phyloP scores from a whole-genome alignment of 2,888 invertebrate genomes.

The Caenorhabditis angaria region DNA sequence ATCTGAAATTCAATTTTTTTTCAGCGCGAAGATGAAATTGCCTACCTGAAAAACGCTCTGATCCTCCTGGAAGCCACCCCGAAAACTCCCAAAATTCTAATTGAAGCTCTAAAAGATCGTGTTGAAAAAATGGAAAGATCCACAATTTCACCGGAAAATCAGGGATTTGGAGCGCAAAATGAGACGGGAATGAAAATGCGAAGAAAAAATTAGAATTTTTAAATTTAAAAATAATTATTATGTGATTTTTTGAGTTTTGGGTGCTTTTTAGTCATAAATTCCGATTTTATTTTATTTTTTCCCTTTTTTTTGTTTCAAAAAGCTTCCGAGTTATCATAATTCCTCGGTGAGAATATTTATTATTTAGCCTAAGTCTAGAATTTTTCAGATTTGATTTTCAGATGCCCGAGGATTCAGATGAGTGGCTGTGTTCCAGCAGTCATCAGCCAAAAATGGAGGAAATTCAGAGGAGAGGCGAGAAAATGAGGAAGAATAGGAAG shows the following conservation, averaged over 20 bases:
- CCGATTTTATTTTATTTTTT: background rate
- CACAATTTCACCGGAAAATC: constrained; percentile 27
- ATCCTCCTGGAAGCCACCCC: constrained; percentile 37
- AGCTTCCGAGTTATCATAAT: background rate
- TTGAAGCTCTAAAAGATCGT: constrained; percentile 17
- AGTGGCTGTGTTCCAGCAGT: constrained; percentile 41
- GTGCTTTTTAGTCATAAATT: background rate
- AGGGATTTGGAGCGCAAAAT: background rate
- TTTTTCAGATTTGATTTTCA: no score
- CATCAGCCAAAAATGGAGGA: constrained; percentile 27
- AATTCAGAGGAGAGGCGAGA: constrained; percentile 8
- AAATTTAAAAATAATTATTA: constrained; percentile 14
- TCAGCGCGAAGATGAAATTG: constrained; percentile 52
- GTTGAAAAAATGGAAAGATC: constrained; percentile 28
- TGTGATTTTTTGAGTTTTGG: background rate
- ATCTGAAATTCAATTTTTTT: constrained; percentile 14
- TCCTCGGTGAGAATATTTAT: constrained; percentile 1
- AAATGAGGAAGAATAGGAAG: constrained; percentile 18
- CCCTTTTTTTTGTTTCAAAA: background rate
- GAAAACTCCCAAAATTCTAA: constrained; percentile 25
- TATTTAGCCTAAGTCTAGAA: background rate
- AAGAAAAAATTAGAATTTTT: constrained; percentile 21
- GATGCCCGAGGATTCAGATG: constrained; percentile 21
- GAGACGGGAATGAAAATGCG: constrained; percentile 24
- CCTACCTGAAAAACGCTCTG: constrained; percentile 30